Conservation (phyloP, 2,113 vertebrate genomes). For the Pangasianodon gigas region DNA sequence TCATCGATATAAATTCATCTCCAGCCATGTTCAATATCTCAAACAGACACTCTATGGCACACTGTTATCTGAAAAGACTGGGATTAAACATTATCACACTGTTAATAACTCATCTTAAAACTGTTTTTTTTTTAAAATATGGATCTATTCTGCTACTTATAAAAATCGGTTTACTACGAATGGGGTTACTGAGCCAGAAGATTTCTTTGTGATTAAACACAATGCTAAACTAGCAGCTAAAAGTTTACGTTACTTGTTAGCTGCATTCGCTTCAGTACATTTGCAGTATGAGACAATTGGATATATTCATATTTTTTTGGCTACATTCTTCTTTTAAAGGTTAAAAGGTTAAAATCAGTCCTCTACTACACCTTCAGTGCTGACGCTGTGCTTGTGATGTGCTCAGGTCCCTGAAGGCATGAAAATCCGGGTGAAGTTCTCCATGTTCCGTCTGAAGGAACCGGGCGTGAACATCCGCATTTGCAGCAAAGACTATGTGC, state of each 20-base stretch:
- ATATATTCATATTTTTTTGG: neutral
- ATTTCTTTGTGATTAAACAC: neutral
- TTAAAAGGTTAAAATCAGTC: neutral
- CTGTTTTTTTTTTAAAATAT: neutral
- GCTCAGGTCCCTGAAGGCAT: conserved; percentile 64
- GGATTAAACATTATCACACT: neutral
- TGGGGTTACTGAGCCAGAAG: neutral
- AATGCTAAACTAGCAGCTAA: neutral
- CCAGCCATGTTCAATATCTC: neutral
- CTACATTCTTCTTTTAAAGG: neutral
- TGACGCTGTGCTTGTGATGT: neutral
- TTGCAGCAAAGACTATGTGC: conserved; percentile 77
- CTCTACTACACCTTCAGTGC: neutral
- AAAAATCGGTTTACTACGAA: neutral
- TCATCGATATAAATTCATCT: neutral
- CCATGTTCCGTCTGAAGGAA: conserved; percentile 77
- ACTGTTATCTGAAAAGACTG: neutral
- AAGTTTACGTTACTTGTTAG: neutral
- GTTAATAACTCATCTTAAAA: neutral
- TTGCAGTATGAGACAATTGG: neutral
- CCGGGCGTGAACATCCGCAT: conserved; percentile 62
- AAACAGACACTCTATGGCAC: neutral
- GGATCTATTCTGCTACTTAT: neutral
- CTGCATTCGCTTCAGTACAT: neutral
- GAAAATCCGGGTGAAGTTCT: conserved; percentile 70